phyloP scores from a whole-genome alignment of 2,113 vertebrate genomes.

The Neoarius graeffei region DNA sequence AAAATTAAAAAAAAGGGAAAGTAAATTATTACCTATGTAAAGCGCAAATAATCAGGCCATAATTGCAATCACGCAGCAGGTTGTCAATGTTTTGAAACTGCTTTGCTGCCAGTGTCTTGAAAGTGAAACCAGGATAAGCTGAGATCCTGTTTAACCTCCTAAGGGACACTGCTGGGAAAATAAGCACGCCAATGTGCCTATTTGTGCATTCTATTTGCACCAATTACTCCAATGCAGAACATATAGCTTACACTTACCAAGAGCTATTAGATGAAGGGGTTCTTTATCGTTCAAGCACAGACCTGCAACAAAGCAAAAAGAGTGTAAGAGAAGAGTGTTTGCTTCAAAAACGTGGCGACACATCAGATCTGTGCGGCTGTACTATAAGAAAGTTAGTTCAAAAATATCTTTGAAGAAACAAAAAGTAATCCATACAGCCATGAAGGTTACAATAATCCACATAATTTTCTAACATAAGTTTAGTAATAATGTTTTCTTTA shows the following conservation, averaged over 20 bases:
- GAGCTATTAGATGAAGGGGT: slow-evolving; percentile 22
- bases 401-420: not conserved
- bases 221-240: not conserved
- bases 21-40: not conserved
- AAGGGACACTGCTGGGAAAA: not conserved
- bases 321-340: not conserved
- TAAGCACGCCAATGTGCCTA: not conserved
- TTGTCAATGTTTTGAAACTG: not conserved
- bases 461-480: not conserved
- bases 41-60: not conserved
- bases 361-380: not conserved
- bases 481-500: not conserved
- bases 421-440: not conserved
- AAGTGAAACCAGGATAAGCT: not conserved
- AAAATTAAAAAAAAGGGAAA: not conserved
- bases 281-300: slow-evolving; percentile 33
- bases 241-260: slow-evolving; percentile 42
- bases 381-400: not conserved
- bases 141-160: not conserved
- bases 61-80: not conserved
- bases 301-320: slow-evolving; percentile 43
- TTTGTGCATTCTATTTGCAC: not conserved
- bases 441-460: not conserved
- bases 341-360: not conserved
- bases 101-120: not conserved